Conservation (phyloP, 2,888 invertebrate genomes). For the Tachina fera region DNA sequence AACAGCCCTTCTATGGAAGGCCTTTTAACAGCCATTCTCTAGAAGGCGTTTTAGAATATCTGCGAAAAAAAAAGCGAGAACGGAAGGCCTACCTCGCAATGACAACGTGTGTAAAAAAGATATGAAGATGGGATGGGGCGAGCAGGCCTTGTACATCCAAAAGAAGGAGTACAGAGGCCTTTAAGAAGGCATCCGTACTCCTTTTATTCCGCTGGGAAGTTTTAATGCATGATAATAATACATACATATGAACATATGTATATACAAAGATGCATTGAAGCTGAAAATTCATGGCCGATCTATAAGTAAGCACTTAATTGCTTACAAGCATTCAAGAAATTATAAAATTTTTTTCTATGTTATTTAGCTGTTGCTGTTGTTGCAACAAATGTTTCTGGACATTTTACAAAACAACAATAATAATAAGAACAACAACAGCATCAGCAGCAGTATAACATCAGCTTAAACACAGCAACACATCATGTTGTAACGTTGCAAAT, state of each 20-base stretch:
- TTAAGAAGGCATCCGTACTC: no score
- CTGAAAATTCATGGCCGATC: slow-evolving; percentile 55
- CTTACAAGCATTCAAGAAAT: slow-evolving; percentile 73
- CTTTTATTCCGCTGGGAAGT: no score
- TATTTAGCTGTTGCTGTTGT: slow-evolving; percentile 70
- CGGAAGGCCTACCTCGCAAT: no score
- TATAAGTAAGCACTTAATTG: slow-evolving; percentile 71
- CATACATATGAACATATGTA: no score
- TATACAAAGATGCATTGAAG: background rate
- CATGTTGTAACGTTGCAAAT: slow-evolving; percentile 60
- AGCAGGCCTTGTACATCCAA: no score
- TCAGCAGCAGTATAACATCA: slow-evolving; percentile 35
- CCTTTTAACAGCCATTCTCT: no score
- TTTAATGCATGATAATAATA: background rate
- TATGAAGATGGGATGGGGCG: no score
- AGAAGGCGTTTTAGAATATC: no score
- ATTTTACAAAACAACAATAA: slow-evolving; percentile 66
- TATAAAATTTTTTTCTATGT: slow-evolving; percentile 68
- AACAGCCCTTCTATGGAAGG: no score
- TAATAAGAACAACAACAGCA: slow-evolving; percentile 43
- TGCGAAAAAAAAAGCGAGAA: no score
- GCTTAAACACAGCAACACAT: slow-evolving; percentile 46
- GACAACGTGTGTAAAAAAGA: no score
- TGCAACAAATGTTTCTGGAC: slow-evolving; percentile 73
- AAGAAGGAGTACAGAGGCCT: no score